A percentile compares a stretch with the other conserved stretches of the same genome.
phyloP scores from a whole-genome alignment of 2,888 invertebrate genomes.

The Lordiphosa fenestrarum region DNA sequence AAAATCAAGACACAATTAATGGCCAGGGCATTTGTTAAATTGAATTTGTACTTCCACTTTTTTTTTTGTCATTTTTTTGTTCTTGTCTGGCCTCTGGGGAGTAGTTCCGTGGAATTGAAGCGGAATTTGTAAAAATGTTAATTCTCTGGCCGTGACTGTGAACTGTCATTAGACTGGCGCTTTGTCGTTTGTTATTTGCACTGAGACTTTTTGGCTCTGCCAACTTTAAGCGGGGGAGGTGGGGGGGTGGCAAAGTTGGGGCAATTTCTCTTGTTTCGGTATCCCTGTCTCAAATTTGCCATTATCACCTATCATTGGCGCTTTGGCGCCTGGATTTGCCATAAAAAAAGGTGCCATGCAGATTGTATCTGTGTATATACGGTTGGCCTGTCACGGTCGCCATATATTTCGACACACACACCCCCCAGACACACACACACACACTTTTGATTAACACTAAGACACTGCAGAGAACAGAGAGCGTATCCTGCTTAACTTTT shows the following conservation, averaged over 20 bases:
- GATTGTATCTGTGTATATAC: slow-evolving; percentile 13
- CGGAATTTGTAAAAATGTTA: slow-evolving; percentile 14
- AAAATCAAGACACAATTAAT: slow-evolving; percentile 69
- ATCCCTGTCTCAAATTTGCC: slow-evolving; percentile 60
- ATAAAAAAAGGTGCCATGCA: slow-evolving; percentile 52
- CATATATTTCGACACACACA: slow-evolving; percentile 46
- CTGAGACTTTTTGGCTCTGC: not conserved
- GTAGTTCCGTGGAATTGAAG: slow-evolving; percentile 21
- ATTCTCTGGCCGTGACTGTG: slow-evolving; percentile 19
- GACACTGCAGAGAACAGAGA: slow-evolving; percentile 18
- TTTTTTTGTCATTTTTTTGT: not conserved
- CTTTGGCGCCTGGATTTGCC: slow-evolving; percentile 68
- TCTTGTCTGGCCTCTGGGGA: not conserved
- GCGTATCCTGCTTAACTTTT: slow-evolving; percentile 55
- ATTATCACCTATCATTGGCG: slow-evolving; percentile 77
- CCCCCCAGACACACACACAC: slow-evolving; percentile 23
- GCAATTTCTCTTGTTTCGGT: slow-evolving; percentile 7
- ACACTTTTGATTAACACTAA: slow-evolving; percentile 44
- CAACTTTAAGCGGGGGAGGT: not conserved
- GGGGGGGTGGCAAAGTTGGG: not conserved
- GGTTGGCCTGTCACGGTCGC: slow-evolving; percentile 8
- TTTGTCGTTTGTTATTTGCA: slow-evolving; percentile 2
- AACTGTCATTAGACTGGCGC: slow-evolving; percentile 7
- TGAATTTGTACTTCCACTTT: slow-evolving; percentile 40
- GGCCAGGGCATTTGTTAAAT: slow-evolving; percentile 67